phyloP scores from a whole-genome alignment of 2,113 vertebrate species.

The Cynopterus brachyotis region DNA sequence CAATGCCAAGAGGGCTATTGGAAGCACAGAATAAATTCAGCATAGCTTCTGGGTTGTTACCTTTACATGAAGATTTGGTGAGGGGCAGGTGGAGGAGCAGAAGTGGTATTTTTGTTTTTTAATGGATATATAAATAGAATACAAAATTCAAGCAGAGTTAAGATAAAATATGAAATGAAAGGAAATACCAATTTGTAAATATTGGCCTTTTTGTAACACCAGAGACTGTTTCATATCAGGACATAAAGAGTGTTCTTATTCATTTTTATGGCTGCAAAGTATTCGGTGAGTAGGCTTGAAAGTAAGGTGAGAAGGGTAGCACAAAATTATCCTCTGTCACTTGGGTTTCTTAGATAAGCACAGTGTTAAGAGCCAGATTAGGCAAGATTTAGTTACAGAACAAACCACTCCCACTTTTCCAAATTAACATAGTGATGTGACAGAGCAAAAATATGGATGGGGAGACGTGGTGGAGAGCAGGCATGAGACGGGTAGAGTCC shows the following conservation, averaged over 20 bases:
- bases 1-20: background rate
- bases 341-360: background rate
- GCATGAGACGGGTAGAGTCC: rapidly evolving
- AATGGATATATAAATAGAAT: background rate
- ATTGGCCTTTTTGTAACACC: background rate
- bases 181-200: background rate
- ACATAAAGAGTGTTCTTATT: background rate
- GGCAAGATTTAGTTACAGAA: background rate
- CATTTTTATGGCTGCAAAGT: background rate
- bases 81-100: background rate
- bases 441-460: background rate
- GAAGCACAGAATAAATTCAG: background rate
- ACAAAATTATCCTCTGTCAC: background rate
- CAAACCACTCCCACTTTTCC: background rate
- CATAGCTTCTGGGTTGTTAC: background rate
- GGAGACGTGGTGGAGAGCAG: background rate
- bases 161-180: background rate
- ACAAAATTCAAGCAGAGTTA: background rate
- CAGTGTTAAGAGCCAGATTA: background rate
- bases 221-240: background rate
- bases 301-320: background rate
- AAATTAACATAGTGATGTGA: background rate
- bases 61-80: background rate
- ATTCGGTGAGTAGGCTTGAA: background rate
- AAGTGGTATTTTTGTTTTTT: background rate